Evolutionary conservation across 2,888 invertebrate species (phyloP), one percentile per base, ranked within the genome.

Genomic region (Lymantria monacha): DNA sequence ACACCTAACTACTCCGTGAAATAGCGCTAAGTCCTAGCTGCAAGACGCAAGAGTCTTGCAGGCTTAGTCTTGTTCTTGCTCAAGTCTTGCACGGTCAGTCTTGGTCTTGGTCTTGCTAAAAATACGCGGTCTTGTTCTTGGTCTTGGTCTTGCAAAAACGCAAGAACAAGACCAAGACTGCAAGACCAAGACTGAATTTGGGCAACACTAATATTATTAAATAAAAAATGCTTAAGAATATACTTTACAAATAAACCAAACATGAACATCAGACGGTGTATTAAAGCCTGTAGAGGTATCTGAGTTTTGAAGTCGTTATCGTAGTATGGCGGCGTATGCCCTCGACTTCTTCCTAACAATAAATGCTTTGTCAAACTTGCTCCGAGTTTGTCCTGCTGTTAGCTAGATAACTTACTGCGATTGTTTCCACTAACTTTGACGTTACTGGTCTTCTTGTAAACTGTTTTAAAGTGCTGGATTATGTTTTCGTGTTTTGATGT

Each of bases 291-390:
- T 69, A 46, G 44, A 46, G 49, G 49, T 69, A 57, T 55, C 51
- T 58, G 73, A 83, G 76, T 85, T 85, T 65, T 65, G 63, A 85
- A 84, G 75, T 87, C 81, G 87, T 87, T 87, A 87, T 87, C 87
- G 76, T 70, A 57, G 57, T 58, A 66, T 73, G 70, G 67, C 69
- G 65, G 60, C 59, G 64, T 53, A 49, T 53, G 60, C 59, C 55
- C 54, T 49, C 31, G 69, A 72, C 73, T 80, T 79, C 79, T 83
- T 79, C 72, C 79, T 69, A 77, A 87, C 83, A 85, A 86, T 85
- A 87, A 87, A 85, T 80, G 83, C 80, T 85, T 83, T 86, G 84
- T 83, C 85, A 85, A 87, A 87, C 78, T 53, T 53, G 22, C 44
- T 36, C 30, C 36, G 49, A 46, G 37, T 87, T 81, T 61, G 65